phyloP scores from a whole-genome alignment of 2,797 vertebrate genomes.

The Coregonus suidteri region DNA sequence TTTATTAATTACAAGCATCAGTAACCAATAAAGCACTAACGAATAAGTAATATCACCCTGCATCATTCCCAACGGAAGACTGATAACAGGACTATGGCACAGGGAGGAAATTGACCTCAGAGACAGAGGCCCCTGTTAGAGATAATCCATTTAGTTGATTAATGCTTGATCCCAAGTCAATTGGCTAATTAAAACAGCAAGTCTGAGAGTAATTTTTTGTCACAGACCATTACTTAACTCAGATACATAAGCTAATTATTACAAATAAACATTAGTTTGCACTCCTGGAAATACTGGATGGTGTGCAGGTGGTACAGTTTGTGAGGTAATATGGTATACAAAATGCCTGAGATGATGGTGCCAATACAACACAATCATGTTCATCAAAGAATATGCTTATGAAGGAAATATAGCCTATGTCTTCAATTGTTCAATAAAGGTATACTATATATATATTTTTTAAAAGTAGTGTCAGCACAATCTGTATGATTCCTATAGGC shows the following conservation, averaged over 20 bases:
- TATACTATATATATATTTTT: not conserved
- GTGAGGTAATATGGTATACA: not conserved
- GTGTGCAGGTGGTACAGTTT: not conserved
- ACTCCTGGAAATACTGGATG: not conserved
- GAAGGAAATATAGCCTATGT: slow-evolving; percentile 16
- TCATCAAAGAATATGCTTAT: not conserved
- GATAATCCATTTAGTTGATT: slow-evolving; percentile 47
- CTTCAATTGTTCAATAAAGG: not conserved
- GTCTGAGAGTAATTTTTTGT: slow-evolving; percentile 53
- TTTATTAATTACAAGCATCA: slow-evolving; percentile 65
- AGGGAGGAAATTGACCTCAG: slow-evolving; percentile 71
- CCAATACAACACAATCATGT: not conserved
- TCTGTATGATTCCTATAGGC: not conserved
- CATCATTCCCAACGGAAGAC: slow-evolving; percentile 39
- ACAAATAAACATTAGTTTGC: not conserved
- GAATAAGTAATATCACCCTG: slow-evolving; percentile 51
- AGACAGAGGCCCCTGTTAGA: slow-evolving; percentile 40
- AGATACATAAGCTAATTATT: slow-evolving; percentile 23
- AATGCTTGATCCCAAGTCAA: slow-evolving; percentile 46
- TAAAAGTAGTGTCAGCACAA: not conserved
- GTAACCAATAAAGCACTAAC: slow-evolving; percentile 54
- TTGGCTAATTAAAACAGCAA: slow-evolving; percentile 31
- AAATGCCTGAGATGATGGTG: not conserved
- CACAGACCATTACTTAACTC: not conserved
- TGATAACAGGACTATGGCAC: slow-evolving; percentile 65